Base-by-base conservation (phyloP, 2,113 vertebrate species). In the Dolichotis patagonum region DNA sequence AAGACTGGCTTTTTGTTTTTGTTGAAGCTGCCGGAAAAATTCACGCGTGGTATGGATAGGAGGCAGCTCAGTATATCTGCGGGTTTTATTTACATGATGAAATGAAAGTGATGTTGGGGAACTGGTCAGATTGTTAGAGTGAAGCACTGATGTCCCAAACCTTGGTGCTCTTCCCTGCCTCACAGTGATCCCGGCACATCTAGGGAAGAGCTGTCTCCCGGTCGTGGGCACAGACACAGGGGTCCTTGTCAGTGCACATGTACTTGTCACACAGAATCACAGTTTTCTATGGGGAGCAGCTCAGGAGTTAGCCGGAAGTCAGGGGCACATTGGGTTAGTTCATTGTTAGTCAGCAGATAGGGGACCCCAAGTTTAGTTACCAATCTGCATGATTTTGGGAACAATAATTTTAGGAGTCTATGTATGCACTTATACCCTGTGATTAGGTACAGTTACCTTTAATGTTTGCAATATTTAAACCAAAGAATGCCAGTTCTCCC, bases 341-440 rank as follows among this genome's bases (percentile, higher is more conserved):
- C 56, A 43, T 82, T 96, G 96, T 97, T 97, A 95, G 38, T 32
- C 92, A 65, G 77, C 78, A 97, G 91, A 41, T 96, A 38, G 20
- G 88, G 94, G 93, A 69, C 67, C 95, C 97, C 63, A 13, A 4
- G 95, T 96, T 98, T 90, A 95, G 96, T 94, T 96, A 85, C 69
- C 94, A 95, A 71, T 43, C 85, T 56, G 80, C 65, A 24, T 32
- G 38, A 89, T 82, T 97, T 75, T 82, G 92, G 69, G 92, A 94
- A 78, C 41, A 46, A 41, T 62, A 88, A 52, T 89, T 96, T 67
- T 32, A 81, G 28, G 71, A 3, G 22, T 41, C 10, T 77, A 13
- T 41, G 17, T 28, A 8, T n/a, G 4, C 49, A 63, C 13, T 46
- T 41, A 52, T 88, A 38, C 38, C 80, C 30, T 90, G 80, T 96